These are phyloP conservation scores for Cygnus olor DNA, from an alignment of 2,797 vertebrate genomes.

Conservation along the genomic window DNA sequence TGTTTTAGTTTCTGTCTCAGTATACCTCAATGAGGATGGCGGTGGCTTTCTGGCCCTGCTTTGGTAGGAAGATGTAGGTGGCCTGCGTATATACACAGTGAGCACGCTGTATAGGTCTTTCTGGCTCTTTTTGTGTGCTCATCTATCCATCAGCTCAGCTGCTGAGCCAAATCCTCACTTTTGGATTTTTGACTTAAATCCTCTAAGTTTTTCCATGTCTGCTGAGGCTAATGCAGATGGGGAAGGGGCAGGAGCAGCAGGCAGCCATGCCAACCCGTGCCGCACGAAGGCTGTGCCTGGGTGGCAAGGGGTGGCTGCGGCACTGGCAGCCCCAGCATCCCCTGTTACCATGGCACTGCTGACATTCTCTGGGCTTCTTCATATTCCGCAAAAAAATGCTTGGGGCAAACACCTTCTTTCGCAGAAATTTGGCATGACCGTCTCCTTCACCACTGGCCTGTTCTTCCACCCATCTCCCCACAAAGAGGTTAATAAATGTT, in stretches of 20 bases:
- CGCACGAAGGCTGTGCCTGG: neutral
- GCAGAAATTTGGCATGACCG: slow-evolving; percentile 70
- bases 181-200: neutral
- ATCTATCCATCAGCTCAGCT: neutral
- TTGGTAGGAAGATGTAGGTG: neutral
- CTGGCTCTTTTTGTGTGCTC: neutral
- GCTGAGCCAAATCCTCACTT: neutral
- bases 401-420: slow-evolving; percentile 68
- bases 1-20: neutral
- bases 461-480: slow-evolving; percentile 83
- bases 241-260: neutral
- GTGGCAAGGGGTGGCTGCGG: neutral
- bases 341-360: slow-evolving; percentile 64
- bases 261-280: neutral
- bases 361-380: slow-evolving; percentile 58
- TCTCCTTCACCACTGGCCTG: slow-evolving; percentile 74
- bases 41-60: neutral
- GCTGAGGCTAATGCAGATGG: neutral
- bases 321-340: neutral
- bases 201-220: neutral
- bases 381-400: slow-evolving; percentile 23
- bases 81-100: neutral
- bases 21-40: neutral
- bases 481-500: slow-evolving; percentile 87
- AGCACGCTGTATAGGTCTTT: neutral